Conservation (phyloP, 2,888 invertebrate species). For the Parnassius smintheus region DNA sequence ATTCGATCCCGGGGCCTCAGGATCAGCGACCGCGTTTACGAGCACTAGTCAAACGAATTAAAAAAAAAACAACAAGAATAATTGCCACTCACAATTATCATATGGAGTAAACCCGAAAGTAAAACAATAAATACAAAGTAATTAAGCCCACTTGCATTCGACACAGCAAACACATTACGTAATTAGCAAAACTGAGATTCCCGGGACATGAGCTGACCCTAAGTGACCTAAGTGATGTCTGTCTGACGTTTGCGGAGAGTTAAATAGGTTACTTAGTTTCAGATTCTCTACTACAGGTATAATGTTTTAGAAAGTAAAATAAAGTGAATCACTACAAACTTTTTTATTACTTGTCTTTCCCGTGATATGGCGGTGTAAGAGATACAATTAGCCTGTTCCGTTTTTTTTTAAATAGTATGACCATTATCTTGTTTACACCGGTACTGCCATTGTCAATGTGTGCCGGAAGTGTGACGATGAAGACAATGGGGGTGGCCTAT, state of each 20-base stretch:
- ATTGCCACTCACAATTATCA: background rate
- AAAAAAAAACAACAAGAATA: no score
- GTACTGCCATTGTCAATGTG: no score
- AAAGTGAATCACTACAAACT: background rate
- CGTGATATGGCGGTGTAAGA: no score
- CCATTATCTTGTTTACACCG: no score
- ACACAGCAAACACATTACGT: conserved; percentile 23
- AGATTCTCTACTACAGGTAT: background rate
- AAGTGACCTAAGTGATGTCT: conserved; percentile 13
- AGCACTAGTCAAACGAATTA: no score
- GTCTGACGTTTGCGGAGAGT: conserved; percentile 15
- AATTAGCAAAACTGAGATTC: conserved; percentile 17
- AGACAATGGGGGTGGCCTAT: no score
- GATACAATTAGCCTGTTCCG: no score
- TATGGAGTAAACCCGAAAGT: conserved; percentile 1
- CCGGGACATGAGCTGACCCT: conserved; percentile 23
- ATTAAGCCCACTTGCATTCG: conserved; percentile 15
- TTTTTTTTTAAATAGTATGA: no score
- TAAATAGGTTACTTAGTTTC: conserved; percentile 16
- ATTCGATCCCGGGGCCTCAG: no score
- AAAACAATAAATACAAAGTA: conserved; percentile 6
- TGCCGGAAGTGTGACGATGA: no score
- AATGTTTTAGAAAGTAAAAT: conserved; percentile 3
- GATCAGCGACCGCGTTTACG: no score
- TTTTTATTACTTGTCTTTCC: no score